Evolutionary conservation across 2,797 vertebrate species (phyloP).

Genomic region (Epinephelus malabaricus): DNA sequence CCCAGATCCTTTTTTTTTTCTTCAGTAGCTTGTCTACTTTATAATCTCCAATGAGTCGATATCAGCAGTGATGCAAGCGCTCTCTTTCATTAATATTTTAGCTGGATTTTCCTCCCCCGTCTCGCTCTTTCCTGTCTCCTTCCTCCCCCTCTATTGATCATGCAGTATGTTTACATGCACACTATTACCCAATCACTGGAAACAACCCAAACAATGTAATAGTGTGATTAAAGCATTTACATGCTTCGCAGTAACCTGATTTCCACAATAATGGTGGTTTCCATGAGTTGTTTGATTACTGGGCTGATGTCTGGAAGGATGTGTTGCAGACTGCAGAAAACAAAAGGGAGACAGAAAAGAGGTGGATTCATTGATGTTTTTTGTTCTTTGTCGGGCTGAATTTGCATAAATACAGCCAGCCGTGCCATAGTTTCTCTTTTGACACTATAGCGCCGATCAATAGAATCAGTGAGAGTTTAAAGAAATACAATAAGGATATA

Average conservation of each 20-base stretch:
- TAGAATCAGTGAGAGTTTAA: background rate
- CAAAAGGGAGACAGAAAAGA: constrained; percentile 6
- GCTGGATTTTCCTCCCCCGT: background rate
- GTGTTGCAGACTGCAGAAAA: constrained; percentile 19
- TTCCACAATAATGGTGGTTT: constrained; percentile 51
- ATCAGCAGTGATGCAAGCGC: constrained; percentile 19
- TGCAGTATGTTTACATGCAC: constrained; percentile 37
- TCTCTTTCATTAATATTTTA: constrained; percentile 38
- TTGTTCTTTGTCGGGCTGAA: background rate
- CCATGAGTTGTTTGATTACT: constrained; percentile 42
- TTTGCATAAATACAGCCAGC: background rate
- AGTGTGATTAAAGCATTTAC: constrained; percentile 58
- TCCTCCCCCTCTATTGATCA: constrained; percentile 22
- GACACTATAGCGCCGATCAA: background rate
- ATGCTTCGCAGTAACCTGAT: constrained; percentile 50
- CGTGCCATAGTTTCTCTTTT: background rate
- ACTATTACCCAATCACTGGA: constrained; percentile 40
- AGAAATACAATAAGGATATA: background rate
- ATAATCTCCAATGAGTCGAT: constrained; percentile 13
- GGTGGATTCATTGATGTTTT: background rate
- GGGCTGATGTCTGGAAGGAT: constrained; percentile 41
- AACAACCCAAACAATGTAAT: constrained; percentile 51
- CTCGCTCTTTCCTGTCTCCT: constrained; percentile 13
- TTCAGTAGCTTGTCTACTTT: constrained; percentile 10
- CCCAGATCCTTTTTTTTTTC: background rate